Conservation (phyloP, 2,888 invertebrate genomes). For the Scaptomyza parva region DNA sequence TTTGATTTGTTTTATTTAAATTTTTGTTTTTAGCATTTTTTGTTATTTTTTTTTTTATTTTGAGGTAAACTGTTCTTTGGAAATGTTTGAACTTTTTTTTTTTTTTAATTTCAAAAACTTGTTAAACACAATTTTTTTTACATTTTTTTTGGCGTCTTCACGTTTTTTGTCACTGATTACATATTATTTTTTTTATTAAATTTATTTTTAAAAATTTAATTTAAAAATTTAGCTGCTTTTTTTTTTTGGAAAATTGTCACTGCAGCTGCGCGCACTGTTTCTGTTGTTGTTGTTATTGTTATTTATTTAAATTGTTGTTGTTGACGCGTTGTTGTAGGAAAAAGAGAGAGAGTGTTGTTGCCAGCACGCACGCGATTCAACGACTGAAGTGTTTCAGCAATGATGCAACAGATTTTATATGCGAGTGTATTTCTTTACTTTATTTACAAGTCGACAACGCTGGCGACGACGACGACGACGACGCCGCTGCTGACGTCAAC, state of each 20-base stretch:
- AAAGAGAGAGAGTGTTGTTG: constrained; percentile 46
- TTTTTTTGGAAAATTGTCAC: constrained; percentile 23
- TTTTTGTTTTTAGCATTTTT: constrained; percentile 1
- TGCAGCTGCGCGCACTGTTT: constrained; percentile 59
- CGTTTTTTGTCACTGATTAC: constrained; percentile 29
- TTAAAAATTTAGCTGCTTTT: constrained; percentile 15
- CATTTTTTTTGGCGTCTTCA: constrained; percentile 23
- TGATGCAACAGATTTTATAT: constrained; percentile 86
- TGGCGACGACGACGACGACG: no score
- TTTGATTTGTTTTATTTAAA: neutral
- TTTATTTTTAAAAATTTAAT: constrained; percentile 11
- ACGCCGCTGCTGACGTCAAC: constrained; percentile 30
- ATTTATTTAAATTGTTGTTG: constrained; percentile 44
- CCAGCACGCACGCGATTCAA: constrained; percentile 83
- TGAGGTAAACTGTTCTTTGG: constrained; percentile 69
- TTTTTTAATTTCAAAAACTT: constrained; percentile 5
- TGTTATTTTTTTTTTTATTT: constrained; percentile 12
- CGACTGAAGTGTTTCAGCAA: constrained; percentile 85
- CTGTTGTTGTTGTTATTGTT: constrained; percentile 38
- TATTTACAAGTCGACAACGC: constrained; percentile 73
- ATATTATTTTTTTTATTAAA: constrained; percentile 26
- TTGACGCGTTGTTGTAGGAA: constrained; percentile 40
- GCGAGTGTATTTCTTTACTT: constrained; percentile 76
- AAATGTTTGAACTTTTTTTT: constrained; percentile 42
- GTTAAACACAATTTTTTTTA: constrained; percentile 2